Evolutionary conservation across 2,797 vertebrate species (phyloP).

Genomic region (Lacerta agilis): DNA sequence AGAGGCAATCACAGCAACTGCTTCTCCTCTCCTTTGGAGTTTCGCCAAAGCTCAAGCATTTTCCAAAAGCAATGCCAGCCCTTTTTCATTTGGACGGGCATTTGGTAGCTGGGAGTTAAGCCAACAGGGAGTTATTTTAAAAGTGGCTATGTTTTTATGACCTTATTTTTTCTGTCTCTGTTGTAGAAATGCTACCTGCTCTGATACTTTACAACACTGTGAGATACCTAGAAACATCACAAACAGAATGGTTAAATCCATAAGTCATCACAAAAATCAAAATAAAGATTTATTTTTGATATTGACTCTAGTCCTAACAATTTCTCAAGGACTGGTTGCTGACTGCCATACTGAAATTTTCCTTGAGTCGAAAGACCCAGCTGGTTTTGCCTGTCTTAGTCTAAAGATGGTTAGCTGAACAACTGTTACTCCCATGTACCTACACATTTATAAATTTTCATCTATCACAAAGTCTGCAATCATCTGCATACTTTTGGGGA

Average conservation of each 20-base stretch:
- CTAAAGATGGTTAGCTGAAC: neutral
- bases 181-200: neutral
- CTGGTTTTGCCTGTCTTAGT: neutral
- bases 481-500: neutral
- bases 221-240: neutral
- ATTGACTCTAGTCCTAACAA: neutral
- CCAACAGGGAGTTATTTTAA: conserved; percentile 31
- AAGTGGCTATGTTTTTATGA: conserved; percentile 11
- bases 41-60: conserved; percentile 8
- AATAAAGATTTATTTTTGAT: neutral
- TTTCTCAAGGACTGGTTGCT: neutral
- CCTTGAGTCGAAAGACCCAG: neutral
- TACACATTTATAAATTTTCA: neutral
- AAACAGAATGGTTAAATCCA: neutral
- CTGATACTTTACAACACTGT: neutral
- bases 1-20: neutral
- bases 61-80: conserved; percentile 3
- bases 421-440: neutral
- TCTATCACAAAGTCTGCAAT: neutral
- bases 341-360: neutral
- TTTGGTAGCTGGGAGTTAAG: conserved; percentile 23
- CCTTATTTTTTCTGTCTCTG: neutral
- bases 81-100: neutral
- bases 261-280: neutral
- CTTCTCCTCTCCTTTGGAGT: neutral